A percentile compares a stretch with the other conserved stretches of the same genome.
phyloP scores from a whole-genome alignment of 1,140 invertebrate genomes.

The Macrobrachium nipponense region DNA sequence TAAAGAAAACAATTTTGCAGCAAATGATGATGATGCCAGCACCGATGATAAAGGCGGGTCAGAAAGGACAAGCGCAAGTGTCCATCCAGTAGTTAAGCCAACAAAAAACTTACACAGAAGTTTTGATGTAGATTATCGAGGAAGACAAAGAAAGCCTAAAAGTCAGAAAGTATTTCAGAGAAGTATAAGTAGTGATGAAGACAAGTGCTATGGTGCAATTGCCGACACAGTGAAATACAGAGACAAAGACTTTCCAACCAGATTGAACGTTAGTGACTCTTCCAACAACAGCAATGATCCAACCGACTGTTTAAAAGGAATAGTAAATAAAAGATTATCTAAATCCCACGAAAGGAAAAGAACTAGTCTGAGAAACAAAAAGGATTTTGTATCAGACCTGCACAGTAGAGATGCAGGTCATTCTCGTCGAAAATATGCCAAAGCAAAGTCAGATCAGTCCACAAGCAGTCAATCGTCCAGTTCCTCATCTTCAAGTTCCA shows the following conservation, averaged over 20 bases:
- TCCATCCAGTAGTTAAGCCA: no score
- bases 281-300: slow-evolving; percentile 40
- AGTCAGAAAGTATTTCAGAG: slow-evolving; percentile 5
- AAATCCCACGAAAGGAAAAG: slow-evolving; percentile 35
- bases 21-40: no score
- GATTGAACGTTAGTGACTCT: not conserved
- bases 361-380: not conserved
- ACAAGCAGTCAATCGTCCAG: slow-evolving; percentile 45
- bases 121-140: slow-evolving; percentile 11
- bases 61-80: no score
- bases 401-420: slow-evolving; percentile 5
- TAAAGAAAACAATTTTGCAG: no score
- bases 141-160: slow-evolving; percentile 23
- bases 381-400: slow-evolving; percentile 1
- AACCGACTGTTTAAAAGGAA: not conserved
- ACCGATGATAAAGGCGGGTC: no score
- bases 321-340: not conserved
- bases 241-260: slow-evolving; percentile 19
- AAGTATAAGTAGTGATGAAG: slow-evolving; percentile 37
- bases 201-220: slow-evolving; percentile 30
- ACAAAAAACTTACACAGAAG: slow-evolving; percentile 13
- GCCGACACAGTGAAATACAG: slow-evolving; percentile 27
- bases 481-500: slow-evolving; percentile 33
- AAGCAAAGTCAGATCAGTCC: slow-evolving; percentile 32
- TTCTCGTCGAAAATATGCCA: slow-evolving; percentile 21